Evolutionary conservation across 2,797 vertebrate species (phyloP).

Genomic region (Agapornis canus): DNA sequence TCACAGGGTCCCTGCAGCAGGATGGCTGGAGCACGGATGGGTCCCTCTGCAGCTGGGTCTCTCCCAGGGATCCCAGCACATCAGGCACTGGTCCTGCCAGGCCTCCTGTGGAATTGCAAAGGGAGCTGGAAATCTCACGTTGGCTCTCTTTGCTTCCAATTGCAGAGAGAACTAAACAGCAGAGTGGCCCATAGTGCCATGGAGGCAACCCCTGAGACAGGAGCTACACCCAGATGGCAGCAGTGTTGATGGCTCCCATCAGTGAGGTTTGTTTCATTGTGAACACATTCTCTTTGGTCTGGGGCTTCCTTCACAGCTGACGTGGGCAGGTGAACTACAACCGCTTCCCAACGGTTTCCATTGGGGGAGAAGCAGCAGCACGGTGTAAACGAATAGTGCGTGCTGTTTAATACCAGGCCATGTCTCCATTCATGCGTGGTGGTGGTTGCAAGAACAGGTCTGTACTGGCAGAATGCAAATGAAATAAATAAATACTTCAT

Average conservation of each 20-base stretch:
- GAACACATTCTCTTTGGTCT: no score
- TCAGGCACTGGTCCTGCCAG: not conserved
- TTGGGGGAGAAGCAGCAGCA: not conserved
- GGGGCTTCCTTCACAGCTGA: not conserved
- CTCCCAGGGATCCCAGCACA: not conserved
- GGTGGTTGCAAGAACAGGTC: conserved; percentile 26
- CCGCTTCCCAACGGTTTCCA: not conserved
- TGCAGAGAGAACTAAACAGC: not conserved
- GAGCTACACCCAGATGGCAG: not conserved
- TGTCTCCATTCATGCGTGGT: not conserved
- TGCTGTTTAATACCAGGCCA: not conserved
- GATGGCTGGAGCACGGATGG: not conserved
- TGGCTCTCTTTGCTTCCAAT: not conserved
- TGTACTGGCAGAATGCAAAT: conserved; percentile 31
- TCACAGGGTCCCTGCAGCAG: not conserved
- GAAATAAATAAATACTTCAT: conserved; percentile 68
- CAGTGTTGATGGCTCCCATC: not conserved
- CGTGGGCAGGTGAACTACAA: not conserved
- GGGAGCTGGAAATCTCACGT: not conserved
- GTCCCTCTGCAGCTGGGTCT: not conserved
- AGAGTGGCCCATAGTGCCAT: not conserved
- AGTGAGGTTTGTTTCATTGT: not conserved
- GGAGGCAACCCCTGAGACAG: fast-evolving
- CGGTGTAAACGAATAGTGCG: not conserved
- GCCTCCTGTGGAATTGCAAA: not conserved